Conservation (phyloP, 2,888 invertebrate species). For the Adelognathus sp. region DNA sequence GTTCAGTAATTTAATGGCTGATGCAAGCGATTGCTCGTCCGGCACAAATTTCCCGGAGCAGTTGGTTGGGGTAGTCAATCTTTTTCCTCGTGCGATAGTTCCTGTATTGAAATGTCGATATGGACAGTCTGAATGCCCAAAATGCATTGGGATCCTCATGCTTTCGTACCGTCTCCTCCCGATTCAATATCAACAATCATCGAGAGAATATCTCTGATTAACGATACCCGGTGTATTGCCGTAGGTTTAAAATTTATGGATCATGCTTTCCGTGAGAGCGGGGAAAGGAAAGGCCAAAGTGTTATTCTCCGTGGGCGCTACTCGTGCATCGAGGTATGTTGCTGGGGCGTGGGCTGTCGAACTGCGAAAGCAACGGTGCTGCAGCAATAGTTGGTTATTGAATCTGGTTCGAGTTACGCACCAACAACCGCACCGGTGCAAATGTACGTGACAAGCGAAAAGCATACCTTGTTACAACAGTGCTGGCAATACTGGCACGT, state of each 20-base stretch:
- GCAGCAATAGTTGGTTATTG: constrained; percentile 32
- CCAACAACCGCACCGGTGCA: constrained; percentile 23
- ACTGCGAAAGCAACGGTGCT: neutral
- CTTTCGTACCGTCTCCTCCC: neutral
- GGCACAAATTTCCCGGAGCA: too few relatives aligned
- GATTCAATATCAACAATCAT: neutral
- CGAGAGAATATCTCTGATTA: neutral
- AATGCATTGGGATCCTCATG: too few relatives aligned
- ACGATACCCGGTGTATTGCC: neutral
- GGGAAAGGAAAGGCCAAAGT: neutral
- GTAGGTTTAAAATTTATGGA: neutral
- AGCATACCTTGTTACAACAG: neutral
- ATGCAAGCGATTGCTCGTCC: too few relatives aligned
- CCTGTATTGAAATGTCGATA: too few relatives aligned
- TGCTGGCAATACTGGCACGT: neutral
- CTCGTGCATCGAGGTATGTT: neutral
- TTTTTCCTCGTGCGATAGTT: too few relatives aligned
- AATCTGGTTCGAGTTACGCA: constrained; percentile 43
- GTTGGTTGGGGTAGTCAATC: too few relatives aligned
- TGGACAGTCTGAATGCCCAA: too few relatives aligned
- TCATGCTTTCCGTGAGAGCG: neutral
- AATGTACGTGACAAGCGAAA: constrained; percentile 15
- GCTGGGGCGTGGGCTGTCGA: neutral
- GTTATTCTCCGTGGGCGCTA: neutral
- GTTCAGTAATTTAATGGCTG: too few relatives aligned